Evolutionary conservation across 1,140 invertebrate species (phyloP).

Genomic region (Grapholita molesta): DNA sequence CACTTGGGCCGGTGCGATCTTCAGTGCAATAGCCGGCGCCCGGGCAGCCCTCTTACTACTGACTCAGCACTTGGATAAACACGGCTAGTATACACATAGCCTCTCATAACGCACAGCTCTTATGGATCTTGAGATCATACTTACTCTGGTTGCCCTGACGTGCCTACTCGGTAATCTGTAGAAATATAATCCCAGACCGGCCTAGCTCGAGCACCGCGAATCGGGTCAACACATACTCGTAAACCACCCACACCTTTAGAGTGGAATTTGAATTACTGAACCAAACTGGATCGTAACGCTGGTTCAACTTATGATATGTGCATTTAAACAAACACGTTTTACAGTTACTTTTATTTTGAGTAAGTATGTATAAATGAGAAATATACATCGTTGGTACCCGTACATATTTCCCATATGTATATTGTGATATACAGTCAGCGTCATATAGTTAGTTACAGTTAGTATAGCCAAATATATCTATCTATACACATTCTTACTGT

Average conservation of each 20-base stretch:
- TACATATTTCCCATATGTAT: too few relatives aligned
- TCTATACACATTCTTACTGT: too few relatives aligned
- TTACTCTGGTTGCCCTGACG: not conserved
- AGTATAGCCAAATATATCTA: too few relatives aligned
- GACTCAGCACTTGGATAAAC: not conserved
- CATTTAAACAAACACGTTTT: not conserved
- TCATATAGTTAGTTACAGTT: too few relatives aligned
- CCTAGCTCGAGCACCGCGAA: conserved; percentile 23
- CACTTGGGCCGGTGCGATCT: conserved; percentile 58
- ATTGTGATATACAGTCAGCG: too few relatives aligned
- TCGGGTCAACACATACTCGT: conserved; percentile 43
- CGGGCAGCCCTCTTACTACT: conserved; percentile 20
- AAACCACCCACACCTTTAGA: conserved; percentile 20
- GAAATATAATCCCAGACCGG: conserved; percentile 23
- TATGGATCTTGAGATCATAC: not conserved
- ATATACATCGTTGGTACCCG: not conserved
- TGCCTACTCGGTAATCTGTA: not conserved
- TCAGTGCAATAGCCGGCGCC: conserved; percentile 64
- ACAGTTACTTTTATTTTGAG: not conserved
- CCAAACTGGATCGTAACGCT: not conserved
- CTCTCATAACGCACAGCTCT: not conserved
- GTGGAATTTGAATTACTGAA: not conserved
- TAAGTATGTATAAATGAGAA: not conserved
- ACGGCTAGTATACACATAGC: not conserved
- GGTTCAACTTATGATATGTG: not conserved